These are phyloP conservation scores for Eulithis prunata DNA, from an alignment of 2,888 invertebrate genomes.

Conservation along the genomic window DNA sequence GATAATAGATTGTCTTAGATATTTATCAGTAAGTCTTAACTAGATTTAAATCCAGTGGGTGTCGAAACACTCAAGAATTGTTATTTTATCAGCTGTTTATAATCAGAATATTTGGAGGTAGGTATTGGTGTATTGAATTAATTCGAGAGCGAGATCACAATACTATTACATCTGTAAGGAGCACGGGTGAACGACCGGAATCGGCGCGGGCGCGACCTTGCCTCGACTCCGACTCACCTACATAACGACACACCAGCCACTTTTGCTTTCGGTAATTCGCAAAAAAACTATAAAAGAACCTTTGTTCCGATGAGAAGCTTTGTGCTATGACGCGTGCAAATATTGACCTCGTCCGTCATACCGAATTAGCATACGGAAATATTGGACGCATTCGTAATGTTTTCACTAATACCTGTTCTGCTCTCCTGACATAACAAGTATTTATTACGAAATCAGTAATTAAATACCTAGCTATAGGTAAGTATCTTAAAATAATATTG, in stretches of 20 bases:
- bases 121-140: constrained; percentile 8
- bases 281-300: constrained; percentile 63
- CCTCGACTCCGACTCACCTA: constrained; percentile 77
- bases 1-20: too few relatives aligned
- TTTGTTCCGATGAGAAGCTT: constrained; percentile 33
- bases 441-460: neutral
- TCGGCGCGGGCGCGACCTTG: constrained; percentile 83
- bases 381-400: constrained; percentile 17
- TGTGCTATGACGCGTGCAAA: constrained; percentile 29
- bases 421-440: neutral
- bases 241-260: constrained; percentile 77
- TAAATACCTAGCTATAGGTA: too few relatives aligned
- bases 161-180: constrained; percentile 50
- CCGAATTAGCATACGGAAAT: constrained; percentile 19
- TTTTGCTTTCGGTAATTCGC: constrained; percentile 82
- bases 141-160: constrained; percentile 57
- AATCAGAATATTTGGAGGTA: constrained; percentile 7
- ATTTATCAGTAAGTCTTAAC: too few relatives aligned
- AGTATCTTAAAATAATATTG: too few relatives aligned
- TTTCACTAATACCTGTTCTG: constrained; percentile 1
- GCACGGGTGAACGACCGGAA: constrained; percentile 79
- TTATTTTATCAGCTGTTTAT: neutral
- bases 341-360: constrained; percentile 27
- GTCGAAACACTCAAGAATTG: too few relatives aligned
- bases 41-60: too few relatives aligned